Conservation (phyloP, 2,888 invertebrate species). For the Sinodicranocentrus sp. region DNA sequence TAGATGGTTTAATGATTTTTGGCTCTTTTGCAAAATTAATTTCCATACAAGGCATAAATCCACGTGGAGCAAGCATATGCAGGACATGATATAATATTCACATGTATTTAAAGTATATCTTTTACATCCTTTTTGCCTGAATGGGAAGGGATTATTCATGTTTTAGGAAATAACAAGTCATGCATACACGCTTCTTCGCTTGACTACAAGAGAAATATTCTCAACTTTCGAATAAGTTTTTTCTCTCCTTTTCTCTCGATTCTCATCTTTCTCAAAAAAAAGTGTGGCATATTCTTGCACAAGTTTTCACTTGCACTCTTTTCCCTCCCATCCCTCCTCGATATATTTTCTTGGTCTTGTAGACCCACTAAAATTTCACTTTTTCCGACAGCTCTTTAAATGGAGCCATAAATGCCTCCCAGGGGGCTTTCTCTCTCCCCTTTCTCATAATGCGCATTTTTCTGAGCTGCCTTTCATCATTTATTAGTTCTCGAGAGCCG, state of each 20-base stretch:
- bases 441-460: conserved; percentile 29
- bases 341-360: conserved; percentile 42
- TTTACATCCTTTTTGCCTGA: neutral
- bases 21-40: conserved; percentile 32
- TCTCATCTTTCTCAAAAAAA: conserved; percentile 3
- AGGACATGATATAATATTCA: too few relatives aligned
- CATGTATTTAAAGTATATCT: neutral
- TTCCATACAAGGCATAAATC: conserved; percentile 1
- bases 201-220: conserved; percentile 12
- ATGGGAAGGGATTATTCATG: conserved; percentile 36
- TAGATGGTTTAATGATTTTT: conserved; percentile 32
- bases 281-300: conserved; percentile 43
- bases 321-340: conserved; percentile 17
- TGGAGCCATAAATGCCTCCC: conserved; percentile 68
- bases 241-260: conserved; percentile 10
- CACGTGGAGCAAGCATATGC: too few relatives aligned
- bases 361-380: conserved; percentile 66
- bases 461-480: conserved; percentile 63
- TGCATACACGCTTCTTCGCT: conserved; percentile 5
- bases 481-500: conserved; percentile 55
- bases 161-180: conserved; percentile 40
- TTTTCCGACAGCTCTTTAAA: conserved; percentile 65
- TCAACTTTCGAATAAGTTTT: conserved; percentile 38
- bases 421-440: conserved; percentile 44
- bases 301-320: conserved; percentile 47